phyloP scores from a whole-genome alignment of 2,797 vertebrate species.

The Falco novaeseelandiae region DNA sequence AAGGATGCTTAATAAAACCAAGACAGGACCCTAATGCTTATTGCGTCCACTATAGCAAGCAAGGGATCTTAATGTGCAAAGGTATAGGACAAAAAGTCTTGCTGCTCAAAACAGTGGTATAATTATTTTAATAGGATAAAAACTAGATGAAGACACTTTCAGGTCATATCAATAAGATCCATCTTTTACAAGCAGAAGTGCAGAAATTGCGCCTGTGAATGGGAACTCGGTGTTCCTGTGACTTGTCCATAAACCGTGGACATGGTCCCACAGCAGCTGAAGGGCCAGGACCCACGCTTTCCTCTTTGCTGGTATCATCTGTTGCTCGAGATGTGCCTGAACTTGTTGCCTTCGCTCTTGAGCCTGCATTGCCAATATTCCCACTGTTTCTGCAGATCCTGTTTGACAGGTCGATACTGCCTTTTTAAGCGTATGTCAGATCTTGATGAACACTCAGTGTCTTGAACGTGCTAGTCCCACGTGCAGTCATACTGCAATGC shows the following conservation, averaged over 20 bases:
- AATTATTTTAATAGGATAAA: not conserved
- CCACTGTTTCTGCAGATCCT: not conserved
- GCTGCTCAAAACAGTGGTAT: not conserved
- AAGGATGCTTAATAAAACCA: not conserved
- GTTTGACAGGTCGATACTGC: not conserved
- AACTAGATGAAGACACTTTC: not conserved
- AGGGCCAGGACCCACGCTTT: not conserved
- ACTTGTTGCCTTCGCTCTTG: not conserved
- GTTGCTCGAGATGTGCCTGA: not conserved
- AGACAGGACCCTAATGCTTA: not conserved
- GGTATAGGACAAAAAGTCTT: not conserved
- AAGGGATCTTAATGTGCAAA: not conserved
- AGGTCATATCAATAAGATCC: not conserved
- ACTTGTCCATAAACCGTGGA: not conserved
- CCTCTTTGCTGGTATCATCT: not conserved
- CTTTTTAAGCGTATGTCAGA: not conserved
- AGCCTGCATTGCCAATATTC: not conserved
- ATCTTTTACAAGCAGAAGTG: not conserved
- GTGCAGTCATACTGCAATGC: not conserved
- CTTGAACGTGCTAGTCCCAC: not conserved
- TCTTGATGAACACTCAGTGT: not conserved
- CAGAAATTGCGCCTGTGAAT: not conserved
- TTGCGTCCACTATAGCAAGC: not conserved
- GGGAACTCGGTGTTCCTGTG: not conserved
- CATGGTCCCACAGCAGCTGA: not conserved